Conservation (phyloP, 2,888 invertebrate species). For the Pseudococcus viburni region DNA sequence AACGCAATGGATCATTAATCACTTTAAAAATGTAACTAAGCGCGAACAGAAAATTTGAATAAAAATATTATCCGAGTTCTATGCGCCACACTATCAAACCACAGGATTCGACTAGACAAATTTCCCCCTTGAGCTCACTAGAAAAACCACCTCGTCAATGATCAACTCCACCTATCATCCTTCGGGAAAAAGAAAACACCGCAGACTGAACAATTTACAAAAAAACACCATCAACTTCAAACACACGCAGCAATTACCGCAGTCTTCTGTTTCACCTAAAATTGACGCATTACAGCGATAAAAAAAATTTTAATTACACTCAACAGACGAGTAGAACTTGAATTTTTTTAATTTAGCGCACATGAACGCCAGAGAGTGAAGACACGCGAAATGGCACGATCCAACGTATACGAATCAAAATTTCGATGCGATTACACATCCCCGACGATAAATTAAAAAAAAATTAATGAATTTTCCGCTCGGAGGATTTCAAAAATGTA, state of each 20-base stretch:
- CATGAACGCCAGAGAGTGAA: not conserved
- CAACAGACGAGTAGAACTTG: not conserved
- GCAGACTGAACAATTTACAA: not conserved
- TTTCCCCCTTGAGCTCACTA: too few species aligned
- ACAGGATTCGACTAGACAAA: too few species aligned
- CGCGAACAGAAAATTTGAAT: too few species aligned
- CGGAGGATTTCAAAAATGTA: not conserved
- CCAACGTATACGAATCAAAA: not conserved
- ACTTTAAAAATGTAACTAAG: too few species aligned
- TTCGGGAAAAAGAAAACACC: not conserved
- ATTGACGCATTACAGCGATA: conserved; percentile 18
- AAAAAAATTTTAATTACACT: not conserved
- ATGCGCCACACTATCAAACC: too few species aligned
- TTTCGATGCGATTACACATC: not conserved
- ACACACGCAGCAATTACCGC: conserved; percentile 4
- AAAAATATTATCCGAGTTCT: too few species aligned
- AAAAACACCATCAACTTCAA: not conserved
- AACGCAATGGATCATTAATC: too few species aligned
- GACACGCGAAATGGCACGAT: not conserved
- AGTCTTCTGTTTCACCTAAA: not conserved
- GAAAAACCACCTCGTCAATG: too few species aligned
- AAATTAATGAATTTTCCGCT: not conserved
- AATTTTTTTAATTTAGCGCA: not conserved
- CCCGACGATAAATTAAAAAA: not conserved
- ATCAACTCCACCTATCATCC: not conserved